phyloP scores from a whole-genome alignment of 2,113 vertebrate species.

The Festucalex cinctus region DNA sequence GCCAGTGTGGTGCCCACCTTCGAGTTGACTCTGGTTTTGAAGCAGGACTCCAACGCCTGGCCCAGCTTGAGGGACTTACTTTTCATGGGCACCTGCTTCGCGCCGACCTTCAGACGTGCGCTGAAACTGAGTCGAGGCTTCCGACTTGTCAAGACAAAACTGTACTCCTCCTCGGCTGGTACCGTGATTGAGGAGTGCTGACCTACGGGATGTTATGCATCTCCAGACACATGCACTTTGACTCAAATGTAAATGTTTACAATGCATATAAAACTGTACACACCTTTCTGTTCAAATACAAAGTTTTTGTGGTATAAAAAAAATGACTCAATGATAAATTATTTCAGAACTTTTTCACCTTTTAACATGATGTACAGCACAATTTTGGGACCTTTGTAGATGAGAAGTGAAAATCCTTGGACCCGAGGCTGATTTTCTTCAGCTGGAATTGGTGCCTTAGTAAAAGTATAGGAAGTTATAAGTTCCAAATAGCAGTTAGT shows the following conservation, averaged over 20 bases:
- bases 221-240: conserved; percentile 47
- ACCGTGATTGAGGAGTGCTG: conserved; percentile 81
- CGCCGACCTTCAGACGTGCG: conserved; percentile 65
- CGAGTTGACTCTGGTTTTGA: conserved; percentile 84
- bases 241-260: conserved; percentile 44
- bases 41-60: conserved; percentile 81
- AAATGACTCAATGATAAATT: too few relatives aligned
- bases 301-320: too few relatives aligned
- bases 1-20: conserved; percentile 82
- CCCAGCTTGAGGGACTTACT: conserved; percentile 79
- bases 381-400: too few relatives aligned
- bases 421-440: too few relatives aligned
- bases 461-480: too few relatives aligned
- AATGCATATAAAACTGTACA: too few relatives aligned
- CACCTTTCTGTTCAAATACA: too few relatives aligned
- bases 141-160: conserved; percentile 81
- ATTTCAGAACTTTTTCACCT: too few relatives aligned
- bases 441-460: too few relatives aligned
- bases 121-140: conserved; percentile 84
- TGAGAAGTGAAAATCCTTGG: too few relatives aligned
- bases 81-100: conserved; percentile 77
- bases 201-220: conserved; percentile 23
- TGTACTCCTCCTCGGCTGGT: conserved; percentile 80
- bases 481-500: too few relatives aligned
- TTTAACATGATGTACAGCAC: too few relatives aligned